Base-by-base conservation (phyloP, 92 coral and sea anemone species). In the Metridium senile region DNA sequence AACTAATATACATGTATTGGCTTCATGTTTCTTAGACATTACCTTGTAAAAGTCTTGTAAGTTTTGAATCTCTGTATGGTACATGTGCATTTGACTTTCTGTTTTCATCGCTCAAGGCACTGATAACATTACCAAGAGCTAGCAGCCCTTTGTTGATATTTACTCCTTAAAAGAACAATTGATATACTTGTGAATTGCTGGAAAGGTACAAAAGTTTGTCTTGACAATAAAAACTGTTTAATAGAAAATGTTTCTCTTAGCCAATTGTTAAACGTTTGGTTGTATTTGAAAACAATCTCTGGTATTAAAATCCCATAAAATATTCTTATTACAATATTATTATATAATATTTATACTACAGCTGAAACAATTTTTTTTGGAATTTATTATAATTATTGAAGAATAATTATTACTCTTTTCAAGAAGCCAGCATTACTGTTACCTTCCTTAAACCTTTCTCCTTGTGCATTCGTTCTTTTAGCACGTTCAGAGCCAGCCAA, bases 381-480 rank as follows among this genome's bases (percentile, higher is more conserved):
- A n/a, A n/a, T n/a, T n/a, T n/a, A n/a, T n/a, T n/a, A n/a, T n/a
- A n/a, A n/a, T n/a, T n/a, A n/a, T n/a, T n/a, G n/a, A n/a, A n/a
- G n/a, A n/a, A n/a, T n/a, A n/a, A n/a, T n/a, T n/a, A n/a, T n/a
- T 39, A 13, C 13, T 4, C 13, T 39, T 39, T 4, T 39, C 49
- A 39, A 6, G 8, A 39, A 4, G 49, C 6, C 13, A 39, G 6
- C 8, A 39, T 58, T 10, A 11, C 3, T 0, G 16, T 0, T 70
- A 94, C 98, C 98, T 75, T 94, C 98, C 71, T 94, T 94, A 29
- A 92, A 86, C 20, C 98, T 86, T 58, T 94, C 98, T 26, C 98
- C 98, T 6, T 90, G 91, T 11, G 98, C 97, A 28, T 84, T 91
- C 10, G 98, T 94, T 77, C 86, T 92, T 72, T 94, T 94, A 11